A percentile compares a stretch with the other conserved stretches of the same genome.
Evolutionary conservation across 37 sponge, comb jelly and placozoan species (phyloP).

Genomic region (Theonella swinhoei): DNA sequence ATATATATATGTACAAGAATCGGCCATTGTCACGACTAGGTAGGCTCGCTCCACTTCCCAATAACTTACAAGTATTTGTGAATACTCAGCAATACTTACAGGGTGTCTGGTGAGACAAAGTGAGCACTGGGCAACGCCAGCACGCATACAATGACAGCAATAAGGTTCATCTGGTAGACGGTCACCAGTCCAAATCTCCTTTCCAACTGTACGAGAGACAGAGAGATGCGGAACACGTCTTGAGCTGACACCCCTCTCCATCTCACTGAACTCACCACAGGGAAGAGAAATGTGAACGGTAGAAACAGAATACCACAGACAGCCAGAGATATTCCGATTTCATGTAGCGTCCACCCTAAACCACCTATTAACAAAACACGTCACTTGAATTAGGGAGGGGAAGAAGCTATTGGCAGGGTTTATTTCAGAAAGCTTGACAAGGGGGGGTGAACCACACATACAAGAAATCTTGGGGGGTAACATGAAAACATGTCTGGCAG

Average conservation of each 20-base stretch:
- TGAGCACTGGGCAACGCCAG: conserved; percentile 44
- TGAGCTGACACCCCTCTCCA: neutral
- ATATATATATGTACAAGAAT: too few relatives aligned
- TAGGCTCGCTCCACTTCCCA: too few relatives aligned
- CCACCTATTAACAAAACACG: conserved; percentile 48
- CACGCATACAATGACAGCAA: neutral
- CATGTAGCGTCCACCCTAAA: conserved; percentile 54
- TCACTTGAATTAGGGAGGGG: too few relatives aligned
- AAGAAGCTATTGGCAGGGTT: too few relatives aligned
- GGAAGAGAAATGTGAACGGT: conserved; percentile 50
- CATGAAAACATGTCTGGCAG: too few relatives aligned
- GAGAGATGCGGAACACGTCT: neutral
- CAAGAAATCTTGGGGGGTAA: too few relatives aligned
- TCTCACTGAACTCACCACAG: conserved; percentile 64
- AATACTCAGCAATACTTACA: too few relatives aligned
- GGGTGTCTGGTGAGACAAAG: neutral
- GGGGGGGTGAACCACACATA: too few relatives aligned
- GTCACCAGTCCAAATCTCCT: conserved; percentile 28
- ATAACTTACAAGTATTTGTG: too few relatives aligned
- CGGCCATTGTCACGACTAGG: too few relatives aligned
- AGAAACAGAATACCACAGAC: conserved; percentile 52
- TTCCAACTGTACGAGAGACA: conserved; percentile 39
- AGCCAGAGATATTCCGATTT: conserved; percentile 64
- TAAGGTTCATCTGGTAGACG: conserved; percentile 18
- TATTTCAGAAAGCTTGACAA: too few relatives aligned